phyloP scores from a whole-genome alignment of 2,797 vertebrate species.

The Spheniscus humboldti region DNA sequence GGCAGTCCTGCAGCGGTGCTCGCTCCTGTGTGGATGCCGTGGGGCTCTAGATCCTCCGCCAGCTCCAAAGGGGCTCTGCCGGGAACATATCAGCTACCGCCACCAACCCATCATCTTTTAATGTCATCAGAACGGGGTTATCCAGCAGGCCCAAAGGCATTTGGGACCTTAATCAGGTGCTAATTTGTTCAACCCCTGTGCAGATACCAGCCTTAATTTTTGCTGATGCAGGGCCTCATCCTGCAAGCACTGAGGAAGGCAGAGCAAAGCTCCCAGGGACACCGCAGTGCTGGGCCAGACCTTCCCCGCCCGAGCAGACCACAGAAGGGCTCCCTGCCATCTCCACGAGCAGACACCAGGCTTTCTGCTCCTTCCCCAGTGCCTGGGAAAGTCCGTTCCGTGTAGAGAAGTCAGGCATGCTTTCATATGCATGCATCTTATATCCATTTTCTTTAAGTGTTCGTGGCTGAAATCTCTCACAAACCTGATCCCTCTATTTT shows the following conservation, averaged over 20 bases:
- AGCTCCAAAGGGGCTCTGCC: not conserved
- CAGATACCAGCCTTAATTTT: not conserved
- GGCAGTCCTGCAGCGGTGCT: not conserved
- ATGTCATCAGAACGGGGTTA: not conserved
- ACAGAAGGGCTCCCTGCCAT: not conserved
- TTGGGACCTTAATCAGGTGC: not conserved
- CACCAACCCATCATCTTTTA: not conserved
- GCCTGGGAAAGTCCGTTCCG: not conserved
- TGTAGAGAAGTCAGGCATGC: not conserved
- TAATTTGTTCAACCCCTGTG: not conserved
- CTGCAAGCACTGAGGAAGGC: not conserved
- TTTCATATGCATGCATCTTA: rapidly evolving
- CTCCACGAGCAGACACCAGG: not conserved
- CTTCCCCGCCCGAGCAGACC: not conserved
- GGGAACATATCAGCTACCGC: not conserved
- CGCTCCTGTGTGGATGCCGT: rapidly evolving
- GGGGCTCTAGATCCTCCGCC: not conserved
- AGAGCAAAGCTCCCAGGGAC: not conserved
- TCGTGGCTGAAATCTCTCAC: not conserved
- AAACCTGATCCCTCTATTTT: not conserved
- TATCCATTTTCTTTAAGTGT: rapidly evolving
- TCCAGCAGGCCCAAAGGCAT: not conserved
- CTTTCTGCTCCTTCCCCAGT: not conserved
- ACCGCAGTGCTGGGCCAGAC: not conserved
- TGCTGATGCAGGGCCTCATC: not conserved